phyloP scores from a whole-genome alignment of 2,888 invertebrate species.

The Sympetrum striolatum region DNA sequence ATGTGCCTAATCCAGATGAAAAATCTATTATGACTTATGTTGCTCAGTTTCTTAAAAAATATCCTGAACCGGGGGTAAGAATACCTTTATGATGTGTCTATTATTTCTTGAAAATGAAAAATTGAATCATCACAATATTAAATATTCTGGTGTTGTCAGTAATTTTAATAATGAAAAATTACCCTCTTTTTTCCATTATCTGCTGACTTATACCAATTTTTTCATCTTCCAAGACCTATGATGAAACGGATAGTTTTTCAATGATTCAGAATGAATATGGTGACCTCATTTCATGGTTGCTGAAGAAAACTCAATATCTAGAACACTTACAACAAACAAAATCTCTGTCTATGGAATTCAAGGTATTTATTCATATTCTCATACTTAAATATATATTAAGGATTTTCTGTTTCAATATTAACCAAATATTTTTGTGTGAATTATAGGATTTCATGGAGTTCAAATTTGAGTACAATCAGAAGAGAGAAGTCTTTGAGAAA shows the following conservation, averaged over 20 bases:
- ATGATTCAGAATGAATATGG: slow-evolving; percentile 83
- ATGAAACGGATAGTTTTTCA: slow-evolving; percentile 61
- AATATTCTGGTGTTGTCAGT: too few species aligned
- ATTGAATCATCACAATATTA: too few species aligned
- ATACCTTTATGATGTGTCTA: background rate
- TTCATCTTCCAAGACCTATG: slow-evolving; percentile 48
- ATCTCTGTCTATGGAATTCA: slow-evolving; percentile 77
- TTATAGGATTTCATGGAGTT: slow-evolving; percentile 77
- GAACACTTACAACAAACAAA: slow-evolving; percentile 79
- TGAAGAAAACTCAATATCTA: slow-evolving; percentile 76
- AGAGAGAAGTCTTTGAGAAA: slow-evolving; percentile 75
- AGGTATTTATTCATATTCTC: slow-evolving; percentile 55
- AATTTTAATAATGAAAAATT: too few species aligned
- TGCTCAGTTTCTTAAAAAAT: slow-evolving; percentile 95
- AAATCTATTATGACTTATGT: slow-evolving; percentile 99
- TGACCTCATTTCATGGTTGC: slow-evolving; percentile 81
- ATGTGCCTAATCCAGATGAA: slow-evolving; percentile 95
- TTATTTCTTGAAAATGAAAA: too few species aligned
- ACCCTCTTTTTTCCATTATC: too few species aligned
- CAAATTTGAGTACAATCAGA: slow-evolving; percentile 78
- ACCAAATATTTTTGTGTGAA: background rate
- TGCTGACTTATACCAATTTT: background rate
- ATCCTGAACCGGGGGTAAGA: slow-evolving; percentile 75
- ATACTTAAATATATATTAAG: slow-evolving; percentile 8
- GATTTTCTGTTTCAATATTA: background rate